Base-by-base conservation (phyloP, 2,888 invertebrate genomes). In the Lucinisca nassula region DNA sequence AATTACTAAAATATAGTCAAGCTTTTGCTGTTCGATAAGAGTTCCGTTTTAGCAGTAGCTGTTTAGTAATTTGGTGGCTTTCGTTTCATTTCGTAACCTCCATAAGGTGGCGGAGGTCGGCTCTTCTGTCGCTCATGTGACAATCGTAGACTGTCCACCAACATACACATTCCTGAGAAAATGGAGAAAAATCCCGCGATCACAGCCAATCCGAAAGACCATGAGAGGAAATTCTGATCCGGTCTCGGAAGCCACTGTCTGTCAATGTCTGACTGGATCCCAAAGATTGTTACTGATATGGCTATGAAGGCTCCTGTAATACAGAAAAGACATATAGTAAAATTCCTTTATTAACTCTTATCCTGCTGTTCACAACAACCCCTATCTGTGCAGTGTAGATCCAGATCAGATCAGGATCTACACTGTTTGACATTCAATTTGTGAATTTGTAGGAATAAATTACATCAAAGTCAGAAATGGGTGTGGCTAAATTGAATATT, bases 191-290 rank as follows among this genome's bases (percentile, higher is more conserved):
- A 92, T 12, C 94, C 93, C 0, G 98, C 97, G 58, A 98, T 97
- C 97, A 45, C 98, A 30, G 98, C 99, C 45, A 99, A 96, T 0
- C 98, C 98, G 95, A 98, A 99, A 0, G 99, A 99, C 98, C 99
- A 99, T 3, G 99, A 99, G 92, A 99, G 97, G 97, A 98, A 99
- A 96, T 99, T 99, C 96, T 99, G 99, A 17, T 98, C 98, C 0
- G 99, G 99, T 96, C 99, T 98, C 0, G 98, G 98, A 98, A 99
- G 98, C 86, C 98, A 99, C 95, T 93, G 93, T 61, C 95, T 83
- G 75, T 95, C 94, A 0, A 89, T 92, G 58, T 99, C 99, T 0
- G 98, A 98, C 92, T 98, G 97, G 51, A 97, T 97, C 0, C 98
- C 99, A 96, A 99, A 99, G 0, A 99, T 97, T 83, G 93, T 91